Base-by-base conservation (phyloP, 1,140 invertebrate genomes). In the Glossosoma conforme region DNA sequence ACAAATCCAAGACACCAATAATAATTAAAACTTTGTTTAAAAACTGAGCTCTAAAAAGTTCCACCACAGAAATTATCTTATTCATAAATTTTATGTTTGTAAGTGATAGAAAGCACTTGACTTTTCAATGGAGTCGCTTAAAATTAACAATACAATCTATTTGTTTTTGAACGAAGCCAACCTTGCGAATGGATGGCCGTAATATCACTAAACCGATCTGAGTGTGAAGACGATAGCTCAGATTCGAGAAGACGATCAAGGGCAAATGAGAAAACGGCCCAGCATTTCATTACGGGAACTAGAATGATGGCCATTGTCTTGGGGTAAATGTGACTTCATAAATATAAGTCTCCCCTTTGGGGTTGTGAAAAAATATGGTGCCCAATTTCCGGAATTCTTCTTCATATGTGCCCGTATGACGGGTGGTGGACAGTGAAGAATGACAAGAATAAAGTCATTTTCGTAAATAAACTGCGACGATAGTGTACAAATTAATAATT, bases 261-360 rank as follows among this genome's bases (percentile, higher is more conserved):
- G 24, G 44, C 48, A 47, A 52, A 44, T 38, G 41, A 44, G 49
- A 52, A 44, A 52, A 45, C 28, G 48, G 36, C 21, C 54, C 2
- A 52, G 32, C 54, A 43, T 49, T 56, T 56, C 54, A 52, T 52
- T 49, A 52, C 48, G 45, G 19, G 18, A 10, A 19, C 36, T 36
- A 33, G 49, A 56, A 44, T 46, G 50, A 52, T 56, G 36, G 38
- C 38, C 20, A 3, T 52, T 43, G 52, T 49, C 52, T 48, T 36
- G 21, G 22, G 19, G 54, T 20, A 56, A 56, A 52, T 52, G 54
- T 47, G 41, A 42, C 38, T 52, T 52, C 49, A 56, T 52, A 56
- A 56, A 56, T 56, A 52, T 52, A 50, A 52, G 54, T 43, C 44
- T 52, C 42, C 40, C 44, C 40, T 44, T 52, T 44, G 25, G 45